phyloP scores from a whole-genome alignment of 1,140 invertebrate species.

The Protaetia brevitarsis region DNA sequence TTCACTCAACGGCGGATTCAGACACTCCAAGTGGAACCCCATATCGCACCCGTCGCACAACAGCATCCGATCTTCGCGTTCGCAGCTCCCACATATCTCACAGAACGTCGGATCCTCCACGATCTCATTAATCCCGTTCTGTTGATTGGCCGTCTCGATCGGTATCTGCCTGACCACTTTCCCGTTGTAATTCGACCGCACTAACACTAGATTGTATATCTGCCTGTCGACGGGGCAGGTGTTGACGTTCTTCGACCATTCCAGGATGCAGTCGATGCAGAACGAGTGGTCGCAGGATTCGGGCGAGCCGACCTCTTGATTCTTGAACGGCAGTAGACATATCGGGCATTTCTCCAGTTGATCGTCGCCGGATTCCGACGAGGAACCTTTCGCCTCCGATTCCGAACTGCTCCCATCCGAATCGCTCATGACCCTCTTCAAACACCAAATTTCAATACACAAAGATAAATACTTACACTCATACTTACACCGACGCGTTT shows the following conservation, averaged over 20 bases:
- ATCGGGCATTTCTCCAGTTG: constrained; percentile 81
- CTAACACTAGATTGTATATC: constrained; percentile 73
- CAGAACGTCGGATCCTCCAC: constrained; percentile 71
- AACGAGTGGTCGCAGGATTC: constrained; percentile 85
- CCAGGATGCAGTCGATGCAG: constrained; percentile 83
- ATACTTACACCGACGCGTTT: constrained; percentile 39
- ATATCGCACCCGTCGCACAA: constrained; percentile 85
- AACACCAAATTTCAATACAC: constrained; percentile 22
- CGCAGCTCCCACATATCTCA: constrained; percentile 74
- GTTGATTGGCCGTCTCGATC: constrained; percentile 55
- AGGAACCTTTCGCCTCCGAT: constrained; percentile 25
- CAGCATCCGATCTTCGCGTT: constrained; percentile 83
- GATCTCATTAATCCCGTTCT: constrained; percentile 53
- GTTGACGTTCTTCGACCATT: constrained; percentile 92
- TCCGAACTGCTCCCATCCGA: constrained; percentile 29
- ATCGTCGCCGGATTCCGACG: constrained; percentile 65
- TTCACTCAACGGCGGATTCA: constrained; percentile 72
- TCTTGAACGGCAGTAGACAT: constrained; percentile 67
- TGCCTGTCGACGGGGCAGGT: constrained; percentile 93
- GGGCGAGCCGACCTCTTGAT: constrained; percentile 79
- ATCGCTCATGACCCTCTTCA: constrained; percentile 35
- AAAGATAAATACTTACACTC: not conserved
- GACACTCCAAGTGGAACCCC: constrained; percentile 81
- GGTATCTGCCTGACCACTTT: constrained; percentile 60
- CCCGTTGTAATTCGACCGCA: constrained; percentile 65